Percentiles rank a stretch among this genome's conserved stretches.
phyloP scores from a whole-genome alignment of 2,888 invertebrate species.

The Drosophila hamatofila region DNA sequence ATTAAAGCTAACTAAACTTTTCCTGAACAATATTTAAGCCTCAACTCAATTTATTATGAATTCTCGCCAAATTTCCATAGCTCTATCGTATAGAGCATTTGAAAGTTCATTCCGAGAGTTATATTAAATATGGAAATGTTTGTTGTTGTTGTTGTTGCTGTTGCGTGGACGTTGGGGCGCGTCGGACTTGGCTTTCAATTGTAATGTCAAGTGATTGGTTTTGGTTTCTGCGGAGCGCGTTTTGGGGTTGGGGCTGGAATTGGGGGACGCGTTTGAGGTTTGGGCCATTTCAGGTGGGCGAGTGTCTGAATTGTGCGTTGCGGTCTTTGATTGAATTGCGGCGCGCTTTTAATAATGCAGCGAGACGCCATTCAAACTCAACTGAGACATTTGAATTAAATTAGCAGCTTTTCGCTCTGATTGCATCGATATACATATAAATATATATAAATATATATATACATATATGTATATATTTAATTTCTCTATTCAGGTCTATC shows the following conservation, averaged over 20 bases:
- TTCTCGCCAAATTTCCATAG: too few species aligned
- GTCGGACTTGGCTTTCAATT: slow-evolving; percentile 57
- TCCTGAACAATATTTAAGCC: too few species aligned
- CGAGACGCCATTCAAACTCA: slow-evolving; percentile 38
- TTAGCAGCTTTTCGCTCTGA: slow-evolving; percentile 48
- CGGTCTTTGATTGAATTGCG: slow-evolving; percentile 65
- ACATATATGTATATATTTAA: too few species aligned
- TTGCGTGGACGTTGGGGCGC: slow-evolving; percentile 15
- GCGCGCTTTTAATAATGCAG: slow-evolving; percentile 67
- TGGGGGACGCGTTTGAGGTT: background rate
- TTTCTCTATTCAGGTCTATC: background rate
- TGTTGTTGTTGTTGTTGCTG: slow-evolving; percentile 16
- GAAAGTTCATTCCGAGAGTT: slow-evolving; percentile 19
- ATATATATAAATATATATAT: background rate
- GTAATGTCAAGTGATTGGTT: slow-evolving; percentile 77
- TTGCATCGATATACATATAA: slow-evolving; percentile 15
- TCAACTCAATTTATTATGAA: too few species aligned
- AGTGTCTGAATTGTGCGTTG: slow-evolving; percentile 26
- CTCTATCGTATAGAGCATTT: slow-evolving; percentile 34
- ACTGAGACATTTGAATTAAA: slow-evolving; percentile 66
- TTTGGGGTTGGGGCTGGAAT: background rate
- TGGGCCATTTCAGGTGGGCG: slow-evolving; percentile 10
- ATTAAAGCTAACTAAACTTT: background rate
- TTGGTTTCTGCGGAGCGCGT: slow-evolving; percentile 27
- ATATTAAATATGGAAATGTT: slow-evolving; percentile 23